phyloP scores from a whole-genome alignment of 2,113 vertebrate genomes.

The Hirundichthys speculiger region DNA sequence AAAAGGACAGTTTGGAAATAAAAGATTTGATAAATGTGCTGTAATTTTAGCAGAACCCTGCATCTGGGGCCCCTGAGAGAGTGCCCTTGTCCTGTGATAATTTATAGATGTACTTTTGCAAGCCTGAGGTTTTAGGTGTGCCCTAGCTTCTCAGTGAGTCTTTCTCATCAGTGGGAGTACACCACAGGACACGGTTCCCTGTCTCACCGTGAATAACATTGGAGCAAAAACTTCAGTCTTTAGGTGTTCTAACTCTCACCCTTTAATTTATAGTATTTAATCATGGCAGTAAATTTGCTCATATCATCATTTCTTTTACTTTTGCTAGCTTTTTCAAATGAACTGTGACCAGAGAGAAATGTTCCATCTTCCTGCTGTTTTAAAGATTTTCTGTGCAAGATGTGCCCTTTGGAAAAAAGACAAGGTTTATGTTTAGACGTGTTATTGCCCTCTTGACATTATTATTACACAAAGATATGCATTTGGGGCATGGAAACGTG shows the following conservation, averaged over 20 bases:
- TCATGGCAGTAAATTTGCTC: slow-evolving; percentile 21
- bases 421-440: slow-evolving; percentile 1
- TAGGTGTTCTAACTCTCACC: neutral
- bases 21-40: slow-evolving; percentile 73
- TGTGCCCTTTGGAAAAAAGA: slow-evolving; percentile 24
- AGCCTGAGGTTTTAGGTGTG: slow-evolving; percentile 60
- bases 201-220: slow-evolving; percentile 42
- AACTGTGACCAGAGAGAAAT: slow-evolving; percentile 3
- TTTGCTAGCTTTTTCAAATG: neutral
- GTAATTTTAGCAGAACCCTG: slow-evolving; percentile 68
- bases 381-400: slow-evolving; percentile 15
- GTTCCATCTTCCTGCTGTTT: slow-evolving; percentile 5
- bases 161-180: slow-evolving; percentile 29
- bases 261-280: slow-evolving; percentile 16
- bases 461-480: slow-evolving; percentile 36
- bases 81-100: slow-evolving; percentile 68
- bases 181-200: slow-evolving; percentile 44
- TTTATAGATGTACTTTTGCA: slow-evolving; percentile 68
- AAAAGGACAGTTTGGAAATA: slow-evolving; percentile 59
- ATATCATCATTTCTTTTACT: neutral
- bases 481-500: slow-evolving; percentile 25
- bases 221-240: slow-evolving; percentile 12
- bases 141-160: slow-evolving; percentile 55
- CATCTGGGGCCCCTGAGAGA: slow-evolving; percentile 65
- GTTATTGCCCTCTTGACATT: slow-evolving; percentile 2